These are phyloP conservation scores for Deladenus siricidicola DNA, from an alignment of 2,888 invertebrate genomes.

Conservation along the genomic window DNA sequence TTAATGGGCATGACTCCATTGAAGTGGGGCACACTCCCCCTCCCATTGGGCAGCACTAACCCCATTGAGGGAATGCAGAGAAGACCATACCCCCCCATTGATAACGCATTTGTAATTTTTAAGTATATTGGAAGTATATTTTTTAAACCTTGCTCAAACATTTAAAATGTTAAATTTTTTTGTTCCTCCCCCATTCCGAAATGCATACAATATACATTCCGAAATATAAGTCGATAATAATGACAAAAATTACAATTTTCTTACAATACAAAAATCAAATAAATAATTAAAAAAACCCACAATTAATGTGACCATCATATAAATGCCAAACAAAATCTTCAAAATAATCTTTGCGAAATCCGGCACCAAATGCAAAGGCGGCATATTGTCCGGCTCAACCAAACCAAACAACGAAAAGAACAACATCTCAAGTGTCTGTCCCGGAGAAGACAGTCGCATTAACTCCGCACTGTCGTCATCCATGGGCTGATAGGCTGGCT, in stretches of 20 bases:
- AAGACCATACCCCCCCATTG: no score
- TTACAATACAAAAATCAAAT: not conserved
- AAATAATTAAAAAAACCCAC: constrained; percentile 21
- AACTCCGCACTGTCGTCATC: constrained; percentile 51
- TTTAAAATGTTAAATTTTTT: no score
- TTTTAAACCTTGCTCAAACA: no score
- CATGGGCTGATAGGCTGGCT: constrained; percentile 53
- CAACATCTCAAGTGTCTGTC: constrained; percentile 85
- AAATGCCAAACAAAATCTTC: constrained; percentile 76
- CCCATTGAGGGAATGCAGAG: no score
- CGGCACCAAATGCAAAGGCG: constrained; percentile 57
- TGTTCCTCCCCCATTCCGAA: no score
- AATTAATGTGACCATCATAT: constrained; percentile 94
- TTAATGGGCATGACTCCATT: no score
- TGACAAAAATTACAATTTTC: not conserved
- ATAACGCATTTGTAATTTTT: no score
- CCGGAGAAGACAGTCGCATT: constrained; percentile 50
- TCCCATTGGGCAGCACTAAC: not conserved
- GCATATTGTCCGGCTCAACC: constrained; percentile 62
- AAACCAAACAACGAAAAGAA: constrained; percentile 62
- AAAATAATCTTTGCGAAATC: constrained; percentile 54
- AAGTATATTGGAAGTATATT: no score
- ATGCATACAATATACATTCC: no score
- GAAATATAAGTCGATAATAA: no score
- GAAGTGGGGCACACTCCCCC: not conserved